Evolutionary conservation across 2,797 vertebrate species (phyloP), one percentile per base, ranked within the genome.

Genomic region (Channa striata): DNA sequence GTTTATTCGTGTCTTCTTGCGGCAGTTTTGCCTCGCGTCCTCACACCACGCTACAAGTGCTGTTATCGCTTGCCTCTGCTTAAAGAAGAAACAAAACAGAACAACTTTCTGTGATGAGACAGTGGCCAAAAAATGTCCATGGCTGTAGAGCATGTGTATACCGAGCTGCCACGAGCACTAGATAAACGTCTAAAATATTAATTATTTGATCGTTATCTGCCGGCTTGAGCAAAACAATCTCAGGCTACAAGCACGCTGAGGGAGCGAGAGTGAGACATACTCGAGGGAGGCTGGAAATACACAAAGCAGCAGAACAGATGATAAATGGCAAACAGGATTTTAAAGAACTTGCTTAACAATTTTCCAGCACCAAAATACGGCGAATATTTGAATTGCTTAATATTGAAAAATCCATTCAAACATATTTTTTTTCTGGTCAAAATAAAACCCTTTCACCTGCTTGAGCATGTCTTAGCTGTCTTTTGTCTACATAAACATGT

Each of bases 101-200:
- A 66, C 43, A 82, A 77, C 59, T 68, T 51, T 78, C 53, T 64
- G 42, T 48, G 44, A 64, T 42, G 78, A 68, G 59, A 64, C 67
- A 21, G 33, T 19, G 0, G 42, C 70, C 70, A 74, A 73, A 73
- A 80, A 64, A 64, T 57, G 62, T 81, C 73, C 44, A 3, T 60
- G 36, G 40, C 43, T 12, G 57, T 46, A 2, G 70, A 79, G 59
- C 77, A 68, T 84, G 73, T 90, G 83, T 92, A 87, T 81, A 78
- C 70, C 50, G 53, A 85, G 66, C 82, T 87, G 86, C 71, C 88
- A 87, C 0, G 34, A 66, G 13, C 14, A 69, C 71, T 42, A 80
- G 78, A 91, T 86, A 86, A 91, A 88, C 39, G 19, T 48, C 61
- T 80, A 65, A 87, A 75, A 90, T 80, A 81, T 90, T 70, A 79